Evolutionary conservation across 2,113 vertebrate species (phyloP), one percentile per base, ranked within the genome.

Genomic region (Microtus oregoni): DNA sequence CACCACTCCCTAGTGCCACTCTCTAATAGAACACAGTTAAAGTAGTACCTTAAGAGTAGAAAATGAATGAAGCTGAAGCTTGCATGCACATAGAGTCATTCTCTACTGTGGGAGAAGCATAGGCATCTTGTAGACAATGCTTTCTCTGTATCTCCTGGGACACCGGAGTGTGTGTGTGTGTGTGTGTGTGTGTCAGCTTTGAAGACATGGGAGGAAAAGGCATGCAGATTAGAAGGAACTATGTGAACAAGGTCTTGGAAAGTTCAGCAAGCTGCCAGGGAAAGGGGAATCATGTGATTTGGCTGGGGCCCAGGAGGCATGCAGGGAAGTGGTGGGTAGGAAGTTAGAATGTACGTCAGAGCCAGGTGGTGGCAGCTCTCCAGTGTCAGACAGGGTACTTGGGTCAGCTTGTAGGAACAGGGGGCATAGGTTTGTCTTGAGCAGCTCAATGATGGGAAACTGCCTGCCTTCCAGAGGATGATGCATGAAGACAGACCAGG

Each of bases 201-300:
- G 79, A 92, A 94, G 68, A 92, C 78, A 90, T 7, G 15, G 50
- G 76, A 82, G 61, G 55, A 92, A 65, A 87, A 86, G 87, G 41
- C 35, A 83, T 9, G 2, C 22, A 81, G 85, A 30, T 20, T 83
- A 38, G 68, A 82, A 92, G 52, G 86, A 61, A 30, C 75, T 61
- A 2, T 72, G 67, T 76, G 82, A 86, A 41, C 86, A 41, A 47
- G 90, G 61, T 30, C 79, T 75, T 92, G 83, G 77, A 50, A 92
- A 90, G 73, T 35, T 26, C 30, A 86, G 30, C 2, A 7, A 89
- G 58, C 77, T 52, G 58, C 88, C 24, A 79, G 72, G 87, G 65
- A 93, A 83, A 83, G 47, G 78, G 77, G 89, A 52, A 35, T 85
- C 88, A 35, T 8, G 24, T 92, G 91, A 75, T 70, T 92, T 77